Conservation (phyloP, 2,888 invertebrate genomes). For the Ernsta delagoae region DNA sequence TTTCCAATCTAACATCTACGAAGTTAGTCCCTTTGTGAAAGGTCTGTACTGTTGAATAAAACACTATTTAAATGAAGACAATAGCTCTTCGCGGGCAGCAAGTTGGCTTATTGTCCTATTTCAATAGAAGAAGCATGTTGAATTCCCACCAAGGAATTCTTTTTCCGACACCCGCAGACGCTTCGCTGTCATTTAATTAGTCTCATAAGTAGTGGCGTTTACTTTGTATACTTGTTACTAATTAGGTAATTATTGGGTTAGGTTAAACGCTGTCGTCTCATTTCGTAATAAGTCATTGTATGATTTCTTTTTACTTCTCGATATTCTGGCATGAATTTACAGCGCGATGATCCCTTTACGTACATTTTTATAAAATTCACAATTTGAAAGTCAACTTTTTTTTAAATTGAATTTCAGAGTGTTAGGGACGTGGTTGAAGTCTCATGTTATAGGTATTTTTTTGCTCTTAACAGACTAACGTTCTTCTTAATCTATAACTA, state of each 20-base stretch:
- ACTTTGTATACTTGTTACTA: background rate
- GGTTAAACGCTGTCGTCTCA: no score
- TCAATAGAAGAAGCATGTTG: slow-evolving; percentile 21
- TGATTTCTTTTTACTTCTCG: no score
- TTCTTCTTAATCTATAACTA: no score
- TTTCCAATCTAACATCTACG: background rate
- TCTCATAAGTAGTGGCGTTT: background rate
- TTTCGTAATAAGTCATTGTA: no score
- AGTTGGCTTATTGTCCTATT: slow-evolving; percentile 24
- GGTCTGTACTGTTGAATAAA: slow-evolving; percentile 18
- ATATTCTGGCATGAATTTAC: no score
- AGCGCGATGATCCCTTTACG: no score
- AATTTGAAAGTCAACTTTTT: no score
- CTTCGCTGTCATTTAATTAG: slow-evolving; percentile 17
- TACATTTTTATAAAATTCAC: no score
- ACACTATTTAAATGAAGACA: slow-evolving; percentile 27
- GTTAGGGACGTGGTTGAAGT: no score
- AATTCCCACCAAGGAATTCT: slow-evolving; percentile 13
- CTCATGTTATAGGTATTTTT: no score
- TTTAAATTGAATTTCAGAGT: no score
- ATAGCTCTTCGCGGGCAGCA: slow-evolving; percentile 15
- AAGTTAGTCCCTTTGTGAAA: background rate
- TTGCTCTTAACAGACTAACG: no score
- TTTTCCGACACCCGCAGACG: background rate
- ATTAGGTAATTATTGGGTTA: background rate